Conservation (phyloP, 2,888 invertebrate species). For the Tenthredo amoena region DNA sequence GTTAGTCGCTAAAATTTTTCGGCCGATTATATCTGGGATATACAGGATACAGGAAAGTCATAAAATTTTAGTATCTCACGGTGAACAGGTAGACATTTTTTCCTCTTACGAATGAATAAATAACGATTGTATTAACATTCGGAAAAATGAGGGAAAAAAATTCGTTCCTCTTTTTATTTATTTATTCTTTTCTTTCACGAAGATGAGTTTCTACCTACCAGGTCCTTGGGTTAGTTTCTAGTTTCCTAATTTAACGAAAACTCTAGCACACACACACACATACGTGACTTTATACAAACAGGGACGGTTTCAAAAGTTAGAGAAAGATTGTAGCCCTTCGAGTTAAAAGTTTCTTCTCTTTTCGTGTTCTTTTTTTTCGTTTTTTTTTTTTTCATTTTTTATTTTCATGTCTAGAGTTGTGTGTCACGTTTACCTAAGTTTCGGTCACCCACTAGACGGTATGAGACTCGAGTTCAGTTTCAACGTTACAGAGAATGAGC, state of each 20-base stretch:
- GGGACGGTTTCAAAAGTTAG: not conserved
- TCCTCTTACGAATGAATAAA: not conserved
- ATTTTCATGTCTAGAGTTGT: not conserved
- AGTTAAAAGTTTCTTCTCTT: not conserved
- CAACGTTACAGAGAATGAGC: not conserved
- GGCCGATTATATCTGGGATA: not conserved
- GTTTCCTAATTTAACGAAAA: not conserved
- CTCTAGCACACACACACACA: not conserved
- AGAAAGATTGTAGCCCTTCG: constrained; percentile 2
- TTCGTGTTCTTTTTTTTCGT: not conserved
- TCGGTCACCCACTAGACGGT: not conserved
- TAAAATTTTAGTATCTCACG: not conserved
- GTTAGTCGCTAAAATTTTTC: not conserved
- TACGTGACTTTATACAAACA: not conserved
- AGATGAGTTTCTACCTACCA: not conserved
- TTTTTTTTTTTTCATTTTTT: not conserved
- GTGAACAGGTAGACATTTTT: not conserved
- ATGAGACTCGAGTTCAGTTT: not conserved
- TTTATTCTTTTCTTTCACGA: not conserved
- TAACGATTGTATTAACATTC: not conserved
- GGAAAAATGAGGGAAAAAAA: not conserved
- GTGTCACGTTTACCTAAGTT: not conserved
- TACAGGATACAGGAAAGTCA: not conserved
- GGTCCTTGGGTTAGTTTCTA: not conserved
- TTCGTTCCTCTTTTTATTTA: not conserved